These are phyloP conservation scores for Tineola bisselliella DNA, from an alignment of 2,888 invertebrate genomes.

Conservation along the genomic window DNA sequence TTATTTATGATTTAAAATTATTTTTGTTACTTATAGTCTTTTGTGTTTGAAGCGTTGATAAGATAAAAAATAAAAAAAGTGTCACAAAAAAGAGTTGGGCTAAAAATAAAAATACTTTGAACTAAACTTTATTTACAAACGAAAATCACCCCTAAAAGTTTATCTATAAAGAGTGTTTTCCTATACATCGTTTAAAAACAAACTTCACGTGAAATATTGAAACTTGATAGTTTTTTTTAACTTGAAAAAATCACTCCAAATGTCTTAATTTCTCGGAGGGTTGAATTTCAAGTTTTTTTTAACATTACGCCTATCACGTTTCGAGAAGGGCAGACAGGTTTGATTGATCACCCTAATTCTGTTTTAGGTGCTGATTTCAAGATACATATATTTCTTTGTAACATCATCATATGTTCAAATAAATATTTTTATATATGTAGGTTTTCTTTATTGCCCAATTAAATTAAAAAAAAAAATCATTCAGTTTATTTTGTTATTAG, in stretches of 20 bases:
- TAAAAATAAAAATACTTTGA: background rate
- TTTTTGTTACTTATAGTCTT: background rate
- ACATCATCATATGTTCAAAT: too few species aligned
- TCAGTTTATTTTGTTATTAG: too few species aligned
- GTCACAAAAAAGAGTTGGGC: background rate
- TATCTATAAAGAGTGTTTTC: background rate
- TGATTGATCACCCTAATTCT: too few species aligned
- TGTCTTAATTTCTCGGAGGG: slow-evolving; percentile 18
- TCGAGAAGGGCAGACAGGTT: too few species aligned
- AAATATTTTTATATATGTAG: too few species aligned
- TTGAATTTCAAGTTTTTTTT: background rate
- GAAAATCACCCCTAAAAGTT: background rate
- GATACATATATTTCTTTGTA: too few species aligned
- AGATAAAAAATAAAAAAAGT: background rate
- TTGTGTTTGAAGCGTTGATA: background rate
- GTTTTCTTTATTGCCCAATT: too few species aligned
- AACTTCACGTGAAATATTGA: slow-evolving; percentile 36
- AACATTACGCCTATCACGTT: background rate
- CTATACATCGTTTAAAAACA: background rate
- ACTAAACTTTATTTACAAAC: background rate
- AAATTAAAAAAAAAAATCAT: too few species aligned
- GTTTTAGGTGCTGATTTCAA: too few species aligned
- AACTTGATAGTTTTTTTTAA: slow-evolving; percentile 41
- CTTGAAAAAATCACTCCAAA: slow-evolving; percentile 27
- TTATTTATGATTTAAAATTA: background rate